A percentile compares a stretch with the other conserved stretches of the same genome.
Conservation (phyloP, 2,113 vertebrate species). For the Ageneiosus marmoratus region DNA sequence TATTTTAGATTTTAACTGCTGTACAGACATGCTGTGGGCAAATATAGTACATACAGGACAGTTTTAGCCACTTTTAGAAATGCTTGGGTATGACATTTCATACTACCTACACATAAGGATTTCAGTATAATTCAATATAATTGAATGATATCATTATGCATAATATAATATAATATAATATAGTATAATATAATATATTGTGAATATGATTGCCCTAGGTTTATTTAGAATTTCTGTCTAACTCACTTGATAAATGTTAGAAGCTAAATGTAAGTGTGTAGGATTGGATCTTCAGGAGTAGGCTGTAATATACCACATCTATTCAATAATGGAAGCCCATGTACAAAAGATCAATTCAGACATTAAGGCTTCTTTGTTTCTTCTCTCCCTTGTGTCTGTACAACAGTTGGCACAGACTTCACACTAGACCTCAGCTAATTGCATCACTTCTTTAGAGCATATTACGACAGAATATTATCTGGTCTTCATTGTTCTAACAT, state of each 20-base stretch:
- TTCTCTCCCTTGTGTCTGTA: constrained; percentile 11
- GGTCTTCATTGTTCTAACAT: constrained; percentile 27
- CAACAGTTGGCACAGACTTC: constrained; percentile 46
- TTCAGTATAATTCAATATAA: neutral
- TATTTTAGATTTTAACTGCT: neutral
- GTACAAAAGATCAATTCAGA: constrained; percentile 34
- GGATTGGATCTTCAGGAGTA: neutral
- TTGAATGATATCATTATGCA: neutral
- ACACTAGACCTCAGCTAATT: constrained; percentile 48
- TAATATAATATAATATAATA: neutral
- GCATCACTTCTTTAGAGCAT: constrained; percentile 46
- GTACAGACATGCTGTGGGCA: neutral
- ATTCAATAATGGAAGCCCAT: constrained; percentile 16
- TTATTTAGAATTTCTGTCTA: neutral
- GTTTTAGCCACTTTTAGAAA: neutral
- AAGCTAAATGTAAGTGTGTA: neutral
- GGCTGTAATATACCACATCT: constrained; percentile 1
- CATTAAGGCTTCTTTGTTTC: constrained; percentile 28
- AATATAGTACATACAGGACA: neutral
- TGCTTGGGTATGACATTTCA: neutral
- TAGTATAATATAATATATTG: neutral
- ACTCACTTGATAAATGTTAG: neutral
- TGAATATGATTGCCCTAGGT: neutral
- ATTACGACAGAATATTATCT: constrained; percentile 34
- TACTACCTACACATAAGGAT: neutral